Evolutionary conservation across 1,140 invertebrate genomes (phyloP).

Genomic region (Dryas iulia): DNA sequence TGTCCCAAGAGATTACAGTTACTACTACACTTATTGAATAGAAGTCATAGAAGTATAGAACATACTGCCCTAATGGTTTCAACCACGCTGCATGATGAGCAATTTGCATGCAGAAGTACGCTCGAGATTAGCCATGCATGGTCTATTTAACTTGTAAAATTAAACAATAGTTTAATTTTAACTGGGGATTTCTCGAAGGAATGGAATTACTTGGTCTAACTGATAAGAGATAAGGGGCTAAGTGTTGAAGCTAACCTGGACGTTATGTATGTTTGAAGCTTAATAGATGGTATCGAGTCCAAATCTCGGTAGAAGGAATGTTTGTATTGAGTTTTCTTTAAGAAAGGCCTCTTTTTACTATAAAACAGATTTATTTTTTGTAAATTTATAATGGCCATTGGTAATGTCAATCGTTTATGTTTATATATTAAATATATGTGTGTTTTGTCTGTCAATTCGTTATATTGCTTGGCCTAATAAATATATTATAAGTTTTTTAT

Average conservation of each 20-base stretch:
- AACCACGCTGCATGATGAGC: background rate
- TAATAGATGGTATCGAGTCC: background rate
- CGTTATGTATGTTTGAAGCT: background rate
- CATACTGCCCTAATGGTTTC: background rate
- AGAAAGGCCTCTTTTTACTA: too few species aligned
- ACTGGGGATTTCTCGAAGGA: background rate
- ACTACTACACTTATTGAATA: background rate
- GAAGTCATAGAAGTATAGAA: background rate
- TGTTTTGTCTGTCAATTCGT: too few species aligned
- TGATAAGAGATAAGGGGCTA: background rate
- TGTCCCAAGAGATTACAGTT: background rate
- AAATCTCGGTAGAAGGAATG: background rate
- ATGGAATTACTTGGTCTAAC: background rate
- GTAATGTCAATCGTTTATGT: too few species aligned
- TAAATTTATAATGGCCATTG: too few species aligned
- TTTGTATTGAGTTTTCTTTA: too few species aligned
- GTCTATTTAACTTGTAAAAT: constrained; percentile 1
- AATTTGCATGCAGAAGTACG: background rate
- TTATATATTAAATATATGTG: too few species aligned
- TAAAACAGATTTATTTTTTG: too few species aligned
- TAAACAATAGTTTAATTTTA: background rate
- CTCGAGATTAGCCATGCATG: background rate
- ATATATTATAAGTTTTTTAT: too few species aligned
- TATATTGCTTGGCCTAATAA: too few species aligned
- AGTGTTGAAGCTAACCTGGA: background rate